phyloP scores from a whole-genome alignment of 1,140 invertebrate genomes.

The Bombus superbus region DNA sequence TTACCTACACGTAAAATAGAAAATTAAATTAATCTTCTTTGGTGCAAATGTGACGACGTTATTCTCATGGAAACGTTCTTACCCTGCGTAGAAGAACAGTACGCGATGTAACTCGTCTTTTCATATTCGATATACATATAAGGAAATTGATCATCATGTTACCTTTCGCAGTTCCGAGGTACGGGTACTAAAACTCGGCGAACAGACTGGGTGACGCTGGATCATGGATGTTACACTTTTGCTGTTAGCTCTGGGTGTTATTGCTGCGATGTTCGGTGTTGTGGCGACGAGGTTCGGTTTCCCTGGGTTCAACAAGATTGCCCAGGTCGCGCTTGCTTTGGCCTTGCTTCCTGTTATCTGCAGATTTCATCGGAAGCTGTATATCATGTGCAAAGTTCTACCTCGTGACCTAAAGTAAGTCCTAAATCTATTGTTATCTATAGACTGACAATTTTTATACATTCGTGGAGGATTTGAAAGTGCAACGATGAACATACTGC shows the following conservation, averaged over 20 bases:
- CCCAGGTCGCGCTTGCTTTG: slow-evolving; percentile 83
- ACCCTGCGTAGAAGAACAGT: too few relatives aligned
- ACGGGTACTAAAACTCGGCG: not conserved
- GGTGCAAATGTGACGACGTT: not conserved
- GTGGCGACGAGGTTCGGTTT: slow-evolving; percentile 83
- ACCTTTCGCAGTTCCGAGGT: slow-evolving; percentile 12
- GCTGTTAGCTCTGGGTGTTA: slow-evolving; percentile 82
- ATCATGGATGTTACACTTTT: slow-evolving; percentile 77
- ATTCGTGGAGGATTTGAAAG: not conserved
- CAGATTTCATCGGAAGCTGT: slow-evolving; percentile 84
- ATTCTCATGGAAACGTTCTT: not conserved
- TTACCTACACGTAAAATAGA: not conserved
- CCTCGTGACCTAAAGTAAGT: slow-evolving; percentile 85
- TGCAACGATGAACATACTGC: too few relatives aligned
- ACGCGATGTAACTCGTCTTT: not conserved
- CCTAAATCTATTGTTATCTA: slow-evolving; percentile 7
- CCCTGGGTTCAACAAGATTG: slow-evolving; percentile 81
- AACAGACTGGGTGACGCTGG: slow-evolving; percentile 16
- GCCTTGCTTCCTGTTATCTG: slow-evolving; percentile 82
- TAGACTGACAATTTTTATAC: rapidly evolving
- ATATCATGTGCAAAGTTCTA: slow-evolving; percentile 84
- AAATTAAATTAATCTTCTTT: not conserved
- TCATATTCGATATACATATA: not conserved
- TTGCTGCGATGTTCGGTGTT: slow-evolving; percentile 84
- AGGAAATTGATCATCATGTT: not conserved